These are phyloP conservation scores for Muscidifurax raptorellus DNA, from an alignment of 1,140 invertebrate species.

Conservation along the genomic window DNA sequence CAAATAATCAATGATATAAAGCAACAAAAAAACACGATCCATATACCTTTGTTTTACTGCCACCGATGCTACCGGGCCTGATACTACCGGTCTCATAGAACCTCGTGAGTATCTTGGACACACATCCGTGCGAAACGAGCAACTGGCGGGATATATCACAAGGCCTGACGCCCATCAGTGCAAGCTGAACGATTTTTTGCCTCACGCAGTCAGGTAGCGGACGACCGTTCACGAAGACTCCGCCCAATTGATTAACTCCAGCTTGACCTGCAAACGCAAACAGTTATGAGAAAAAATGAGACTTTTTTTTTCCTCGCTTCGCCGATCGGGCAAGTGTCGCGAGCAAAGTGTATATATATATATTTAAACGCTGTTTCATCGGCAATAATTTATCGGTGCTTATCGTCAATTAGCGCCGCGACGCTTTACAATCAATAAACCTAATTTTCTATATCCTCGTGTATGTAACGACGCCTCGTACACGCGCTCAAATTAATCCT, in stretches of 20 bases:
- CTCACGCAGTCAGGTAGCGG: constrained; percentile 96
- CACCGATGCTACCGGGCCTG: constrained; percentile 91
- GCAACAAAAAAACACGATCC: not conserved
- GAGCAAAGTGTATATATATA: no score
- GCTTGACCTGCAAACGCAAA: constrained; percentile 85
- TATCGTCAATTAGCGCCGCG: constrained; percentile 22
- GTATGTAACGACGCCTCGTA: not conserved
- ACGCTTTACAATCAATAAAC: constrained; percentile 27
- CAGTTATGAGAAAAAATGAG: not conserved
- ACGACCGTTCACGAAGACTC: constrained; percentile 96
- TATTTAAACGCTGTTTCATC: not conserved
- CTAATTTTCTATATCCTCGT: not conserved
- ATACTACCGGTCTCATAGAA: constrained; percentile 97
- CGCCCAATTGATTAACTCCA: constrained; percentile 96
- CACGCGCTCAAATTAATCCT: not conserved
- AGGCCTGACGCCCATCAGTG: constrained; percentile 92
- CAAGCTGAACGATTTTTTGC: constrained; percentile 94
- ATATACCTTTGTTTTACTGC: constrained; percentile 91
- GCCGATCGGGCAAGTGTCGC: not conserved
- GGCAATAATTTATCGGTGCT: constrained; percentile 12
- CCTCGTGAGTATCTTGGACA: constrained; percentile 97
- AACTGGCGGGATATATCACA: constrained; percentile 97
- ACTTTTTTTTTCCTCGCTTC: no score
- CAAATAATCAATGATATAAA: not conserved
- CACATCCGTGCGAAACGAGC: constrained; percentile 95